Percentiles rank a stretch among this genome's conserved stretches.
Conservation (phyloP, 2,113 vertebrate genomes). For the Colistium nudipinnis region DNA sequence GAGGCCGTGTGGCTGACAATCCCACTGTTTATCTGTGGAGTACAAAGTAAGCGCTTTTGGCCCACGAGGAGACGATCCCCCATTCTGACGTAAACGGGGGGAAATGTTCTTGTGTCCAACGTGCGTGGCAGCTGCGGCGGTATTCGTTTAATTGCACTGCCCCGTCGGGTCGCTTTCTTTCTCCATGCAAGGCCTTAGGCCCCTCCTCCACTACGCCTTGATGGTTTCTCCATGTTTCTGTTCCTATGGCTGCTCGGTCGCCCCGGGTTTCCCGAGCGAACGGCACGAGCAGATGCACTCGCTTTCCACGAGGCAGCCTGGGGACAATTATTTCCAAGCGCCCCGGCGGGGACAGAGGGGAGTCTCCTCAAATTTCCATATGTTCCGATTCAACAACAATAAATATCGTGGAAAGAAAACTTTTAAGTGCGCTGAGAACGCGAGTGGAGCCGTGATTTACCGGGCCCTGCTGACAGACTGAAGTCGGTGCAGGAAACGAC, state of each 20-base stretch:
- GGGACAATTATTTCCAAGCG: slow-evolving; percentile 41
- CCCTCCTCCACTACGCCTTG: not conserved
- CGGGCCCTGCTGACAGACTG: not conserved
- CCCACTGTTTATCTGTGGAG: not conserved
- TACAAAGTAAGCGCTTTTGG: not conserved
- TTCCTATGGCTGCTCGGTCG: slow-evolving; percentile 26
- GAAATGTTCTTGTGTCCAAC: slow-evolving; percentile 8
- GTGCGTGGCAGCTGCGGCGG: slow-evolving; percentile 13
- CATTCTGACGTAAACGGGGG: not conserved
- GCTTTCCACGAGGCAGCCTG: slow-evolving; percentile 43
- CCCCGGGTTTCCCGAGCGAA: slow-evolving; percentile 21
- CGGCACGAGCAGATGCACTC: slow-evolving; percentile 29
- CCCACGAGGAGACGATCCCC: not conserved
- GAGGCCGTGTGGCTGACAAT: not conserved
- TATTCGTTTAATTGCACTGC: not conserved
- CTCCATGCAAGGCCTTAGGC: not conserved
- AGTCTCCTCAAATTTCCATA: slow-evolving; percentile 45
- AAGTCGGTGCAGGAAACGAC: slow-evolving; percentile 11
- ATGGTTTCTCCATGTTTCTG: slow-evolving; percentile 61
- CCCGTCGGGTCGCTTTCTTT: slow-evolving; percentile 14
- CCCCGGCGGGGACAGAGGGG: accelerated
- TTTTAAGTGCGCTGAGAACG: slow-evolving; percentile 4
- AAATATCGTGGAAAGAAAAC: slow-evolving; percentile 33
- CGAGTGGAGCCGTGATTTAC: slow-evolving; percentile 25
- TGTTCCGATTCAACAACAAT: slow-evolving; percentile 33